Base-by-base conservation (phyloP, 92 coral and sea anemone species). In the Diadumene lineata region DNA sequence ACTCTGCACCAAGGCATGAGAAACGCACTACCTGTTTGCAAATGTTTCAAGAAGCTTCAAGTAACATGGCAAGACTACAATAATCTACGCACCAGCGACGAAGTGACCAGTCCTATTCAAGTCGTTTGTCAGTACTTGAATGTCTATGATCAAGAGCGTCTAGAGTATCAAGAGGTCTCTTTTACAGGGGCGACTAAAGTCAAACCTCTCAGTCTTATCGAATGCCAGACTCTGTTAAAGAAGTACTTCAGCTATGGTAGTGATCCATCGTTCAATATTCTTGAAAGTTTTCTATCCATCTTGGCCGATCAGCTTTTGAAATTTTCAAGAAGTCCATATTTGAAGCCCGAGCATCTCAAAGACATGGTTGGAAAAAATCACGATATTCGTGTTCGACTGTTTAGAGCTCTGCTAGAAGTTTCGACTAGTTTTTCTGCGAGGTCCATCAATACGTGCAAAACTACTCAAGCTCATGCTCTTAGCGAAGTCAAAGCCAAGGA, bases 351-450 rank as follows among this genome's bases (percentile, higher is more conserved):
- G 23, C 82, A 85, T 75, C 84, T 93, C 28, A 76, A 78, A 61
- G 72, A 71, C 7, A 89, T 88, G 88, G 65, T 90, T 38, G 96
- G 92, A 11, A 81, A 69, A 27, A 69, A 79, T 10, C 91, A 91
- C 17, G 93, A 84, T 62, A 91, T 85, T 0, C 96, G 98, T 2
- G 80, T 82, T 43, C 86, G 90, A 31, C 82, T 93, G 33, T 93
- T 93, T 68, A 78, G 72, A 50, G 92, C 98, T 11, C 93, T 93
- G 51, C 82, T 90, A 16, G 91, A 93, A 22, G 98, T 93, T 23
- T 85, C 98, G n/a, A 78, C 81, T 68, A 90, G 89, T 79, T 93
- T 93, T 68, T 97, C 98, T 51, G 79, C 98, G 0, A 92, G 98
- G n/a, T 88, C 98, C 23, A 84, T 93, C n/a, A 74, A 74, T 56